Percentiles rank a stretch among this genome's conserved stretches.
These are phyloP conservation scores for Hydropotes inermis DNA, from an alignment of 2,113 vertebrate genomes.

Conservation along the genomic window DNA sequence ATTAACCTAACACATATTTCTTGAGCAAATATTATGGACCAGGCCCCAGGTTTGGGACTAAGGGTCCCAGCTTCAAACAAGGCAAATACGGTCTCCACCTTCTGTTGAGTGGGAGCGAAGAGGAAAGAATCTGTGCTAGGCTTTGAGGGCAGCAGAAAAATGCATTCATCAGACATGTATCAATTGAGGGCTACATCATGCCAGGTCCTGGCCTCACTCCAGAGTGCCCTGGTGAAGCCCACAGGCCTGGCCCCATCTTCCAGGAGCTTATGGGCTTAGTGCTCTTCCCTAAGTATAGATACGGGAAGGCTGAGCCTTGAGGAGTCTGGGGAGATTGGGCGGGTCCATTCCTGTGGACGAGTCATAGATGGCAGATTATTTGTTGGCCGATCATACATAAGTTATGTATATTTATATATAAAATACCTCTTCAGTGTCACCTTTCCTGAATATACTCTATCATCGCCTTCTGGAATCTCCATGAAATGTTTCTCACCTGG, in stretches of 20 bases:
- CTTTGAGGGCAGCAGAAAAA: rapidly evolving
- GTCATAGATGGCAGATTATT: not conserved
- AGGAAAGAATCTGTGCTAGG: not conserved
- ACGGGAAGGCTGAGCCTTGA: not conserved
- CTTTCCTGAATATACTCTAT: not conserved
- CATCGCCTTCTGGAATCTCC: not conserved
- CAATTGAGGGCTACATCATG: not conserved
- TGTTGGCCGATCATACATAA: not conserved
- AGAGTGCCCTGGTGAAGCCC: not conserved
- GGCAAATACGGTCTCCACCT: not conserved
- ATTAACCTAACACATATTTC: not conserved
- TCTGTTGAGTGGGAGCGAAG: not conserved
- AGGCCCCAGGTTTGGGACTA: not conserved
- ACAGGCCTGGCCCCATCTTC: not conserved
- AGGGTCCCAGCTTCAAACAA: no score
- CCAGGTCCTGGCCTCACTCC: not conserved
- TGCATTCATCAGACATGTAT: no score
- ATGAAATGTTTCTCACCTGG: not conserved
- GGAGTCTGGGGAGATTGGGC: not conserved
- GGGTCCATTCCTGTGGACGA: rapidly evolving
- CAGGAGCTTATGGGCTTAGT: not conserved
- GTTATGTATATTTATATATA: not conserved
- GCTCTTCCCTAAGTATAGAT: no score
- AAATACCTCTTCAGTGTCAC: not conserved
- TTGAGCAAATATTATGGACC: not conserved